Percentiles rank a stretch among this genome's conserved stretches.
Conservation (phyloP, 2,113 vertebrate species). For the Erythrocebus patas region DNA sequence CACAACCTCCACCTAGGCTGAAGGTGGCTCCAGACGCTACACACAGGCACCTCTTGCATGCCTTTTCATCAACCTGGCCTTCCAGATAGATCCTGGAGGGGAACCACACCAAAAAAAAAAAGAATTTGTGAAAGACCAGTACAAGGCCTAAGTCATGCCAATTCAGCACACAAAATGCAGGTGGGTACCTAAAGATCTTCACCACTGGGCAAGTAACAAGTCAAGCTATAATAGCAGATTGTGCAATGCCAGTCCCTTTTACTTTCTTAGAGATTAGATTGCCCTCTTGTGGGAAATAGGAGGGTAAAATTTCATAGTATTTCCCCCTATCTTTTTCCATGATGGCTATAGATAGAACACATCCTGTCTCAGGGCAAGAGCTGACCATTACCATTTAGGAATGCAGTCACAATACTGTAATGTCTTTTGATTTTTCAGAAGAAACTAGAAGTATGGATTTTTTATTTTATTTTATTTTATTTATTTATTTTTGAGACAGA, state of each 20-base stretch:
- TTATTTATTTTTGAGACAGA: too few relatives aligned
- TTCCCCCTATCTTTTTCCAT: not conserved
- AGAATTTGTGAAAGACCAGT: not conserved
- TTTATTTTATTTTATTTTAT: too few relatives aligned
- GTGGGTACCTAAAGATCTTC: not conserved
- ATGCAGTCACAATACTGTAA: not conserved
- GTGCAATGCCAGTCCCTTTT: not conserved
- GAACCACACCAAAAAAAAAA: not conserved
- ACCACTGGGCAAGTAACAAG: not conserved
- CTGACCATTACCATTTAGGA: not conserved
- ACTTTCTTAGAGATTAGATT: slow-evolving; percentile 35
- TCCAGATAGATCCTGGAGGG: too few relatives aligned
- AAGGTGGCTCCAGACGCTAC: not conserved
- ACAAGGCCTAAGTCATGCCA: not conserved
- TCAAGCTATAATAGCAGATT: not conserved
- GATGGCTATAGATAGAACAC: not conserved
- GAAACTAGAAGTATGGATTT: not conserved
- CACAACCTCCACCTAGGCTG: not conserved
- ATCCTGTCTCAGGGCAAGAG: not conserved
- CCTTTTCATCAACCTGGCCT: too few relatives aligned
- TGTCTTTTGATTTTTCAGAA: not conserved
- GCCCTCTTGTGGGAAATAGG: slow-evolving; percentile 71
- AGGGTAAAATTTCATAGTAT: not conserved
- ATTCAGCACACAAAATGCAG: not conserved
- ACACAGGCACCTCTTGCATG: not conserved